A percentile compares a stretch with the other conserved stretches of the same genome.
These are phyloP conservation scores for Aromia moschata DNA, from an alignment of 2,888 invertebrate genomes.

Conservation along the genomic window DNA sequence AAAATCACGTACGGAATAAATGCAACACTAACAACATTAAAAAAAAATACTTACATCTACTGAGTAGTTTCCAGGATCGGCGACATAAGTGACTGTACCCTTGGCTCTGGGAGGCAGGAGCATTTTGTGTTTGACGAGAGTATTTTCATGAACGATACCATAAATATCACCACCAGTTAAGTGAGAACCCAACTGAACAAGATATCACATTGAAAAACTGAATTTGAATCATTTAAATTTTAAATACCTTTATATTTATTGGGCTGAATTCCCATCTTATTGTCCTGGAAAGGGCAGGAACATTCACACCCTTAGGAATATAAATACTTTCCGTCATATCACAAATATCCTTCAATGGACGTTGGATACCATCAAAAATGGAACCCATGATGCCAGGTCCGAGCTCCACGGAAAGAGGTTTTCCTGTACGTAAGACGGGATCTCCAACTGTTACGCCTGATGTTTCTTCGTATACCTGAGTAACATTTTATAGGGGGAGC, in stretches of 20 bases:
- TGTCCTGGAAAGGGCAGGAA: conserved; percentile 86
- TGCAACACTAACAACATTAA: background rate
- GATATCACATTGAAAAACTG: conserved; percentile 35
- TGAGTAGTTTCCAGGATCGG: conserved; percentile 92
- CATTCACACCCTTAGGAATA: conserved; percentile 98
- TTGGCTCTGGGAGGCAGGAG: conserved; percentile 93
- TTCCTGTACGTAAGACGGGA: conserved; percentile 97
- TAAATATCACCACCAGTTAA: conserved; percentile 98
- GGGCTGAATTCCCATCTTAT: conserved; percentile 94
- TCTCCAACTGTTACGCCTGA: conserved; percentile 99
- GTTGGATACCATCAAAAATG: conserved; percentile 99
- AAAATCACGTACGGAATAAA: conserved; percentile 27
- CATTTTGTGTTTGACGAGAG: conserved; percentile 96
- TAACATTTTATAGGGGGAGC: background rate
- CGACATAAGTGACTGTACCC: conserved; percentile 96
- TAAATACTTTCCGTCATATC: conserved; percentile 96
- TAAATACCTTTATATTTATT: conserved; percentile 79
- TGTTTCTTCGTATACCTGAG: conserved; percentile 89
- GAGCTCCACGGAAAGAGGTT: conserved; percentile 97
- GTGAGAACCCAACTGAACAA: conserved; percentile 87
- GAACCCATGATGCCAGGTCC: conserved; percentile 99
- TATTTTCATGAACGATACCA: conserved; percentile 96
- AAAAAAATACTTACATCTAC: conserved; percentile 76
- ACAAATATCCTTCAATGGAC: conserved; percentile 96
- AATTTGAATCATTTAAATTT: no score